phyloP scores from a whole-genome alignment of 2,888 invertebrate species.

The Lamellibrachia satsuma region DNA sequence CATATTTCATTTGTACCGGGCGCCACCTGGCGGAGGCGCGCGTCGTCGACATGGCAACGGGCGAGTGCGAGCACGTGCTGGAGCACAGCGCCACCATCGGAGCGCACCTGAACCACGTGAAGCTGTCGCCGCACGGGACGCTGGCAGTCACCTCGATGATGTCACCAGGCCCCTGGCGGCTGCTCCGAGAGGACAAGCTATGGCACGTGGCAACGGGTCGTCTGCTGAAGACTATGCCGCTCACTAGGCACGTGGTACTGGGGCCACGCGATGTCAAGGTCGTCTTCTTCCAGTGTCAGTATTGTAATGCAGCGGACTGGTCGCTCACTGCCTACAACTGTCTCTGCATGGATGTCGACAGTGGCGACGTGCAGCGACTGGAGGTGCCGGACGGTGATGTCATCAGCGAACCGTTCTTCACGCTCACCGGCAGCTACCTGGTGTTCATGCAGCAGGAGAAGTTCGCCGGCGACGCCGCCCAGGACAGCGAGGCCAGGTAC shows the following conservation, averaged over 20 bases:
- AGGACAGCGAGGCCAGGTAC: not conserved
- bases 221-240: conserved; percentile 42
- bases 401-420: conserved; percentile 32
- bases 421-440: conserved; percentile 25
- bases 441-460: conserved; percentile 31
- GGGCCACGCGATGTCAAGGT: conserved; percentile 43
- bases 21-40: conserved; percentile 51
- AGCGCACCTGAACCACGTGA: conserved; percentile 37
- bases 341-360: conserved; percentile 18
- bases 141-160: conserved; percentile 36
- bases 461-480: not conserved
- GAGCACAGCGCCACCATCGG: conserved; percentile 47
- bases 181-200: conserved; percentile 49
- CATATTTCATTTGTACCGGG: conserved; percentile 45
- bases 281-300: conserved; percentile 47
- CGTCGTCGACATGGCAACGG: conserved; percentile 47
- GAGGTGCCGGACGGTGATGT: conserved; percentile 37
- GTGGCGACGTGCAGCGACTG: conserved; percentile 23
- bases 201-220: conserved; percentile 50
- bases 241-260: conserved; percentile 47
- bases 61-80: conserved; percentile 46
- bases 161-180: conserved; percentile 36
- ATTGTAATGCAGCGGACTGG: conserved; percentile 37
- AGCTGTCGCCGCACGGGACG: conserved; percentile 48
- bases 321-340: conserved; percentile 29